A percentile compares a stretch with the other conserved stretches of the same genome.
Evolutionary conservation across 2,113 vertebrate genomes (phyloP).

Genomic region (Rhabdomys dilectus): DNA sequence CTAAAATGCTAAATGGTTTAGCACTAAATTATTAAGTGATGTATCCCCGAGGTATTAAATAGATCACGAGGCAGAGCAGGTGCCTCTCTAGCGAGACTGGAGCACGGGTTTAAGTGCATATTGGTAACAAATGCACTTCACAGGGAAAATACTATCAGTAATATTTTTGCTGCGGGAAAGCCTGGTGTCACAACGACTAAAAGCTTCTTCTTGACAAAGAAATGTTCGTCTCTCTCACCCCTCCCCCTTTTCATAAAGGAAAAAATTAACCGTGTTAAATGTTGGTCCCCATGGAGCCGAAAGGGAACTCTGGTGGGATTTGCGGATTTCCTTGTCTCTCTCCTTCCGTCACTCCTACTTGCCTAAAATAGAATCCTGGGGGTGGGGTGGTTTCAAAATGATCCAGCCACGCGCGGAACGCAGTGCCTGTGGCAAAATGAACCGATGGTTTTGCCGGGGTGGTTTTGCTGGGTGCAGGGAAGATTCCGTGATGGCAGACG

Average conservation of each 20-base stretch:
- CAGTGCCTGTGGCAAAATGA: constrained; percentile 60
- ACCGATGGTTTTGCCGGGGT: constrained; percentile 72
- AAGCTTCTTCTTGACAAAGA: constrained; percentile 88
- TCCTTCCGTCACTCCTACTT: not conserved
- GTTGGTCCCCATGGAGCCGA: constrained; percentile 82
- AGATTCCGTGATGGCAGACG: constrained; percentile 29
- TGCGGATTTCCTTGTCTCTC: constrained; percentile 37
- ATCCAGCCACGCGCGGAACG: not conserved
- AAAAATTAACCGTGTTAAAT: constrained; percentile 81
- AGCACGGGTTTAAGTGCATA: constrained; percentile 89
- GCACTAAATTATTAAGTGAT: constrained; percentile 93
- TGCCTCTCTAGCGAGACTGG: constrained; percentile 88
- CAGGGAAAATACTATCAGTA: constrained; percentile 89
- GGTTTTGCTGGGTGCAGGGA: constrained; percentile 24
- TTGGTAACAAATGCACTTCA: constrained; percentile 89
- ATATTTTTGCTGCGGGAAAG: constrained; percentile 89
- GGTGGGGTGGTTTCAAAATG: constrained; percentile 59
- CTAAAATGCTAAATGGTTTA: constrained; percentile 92
- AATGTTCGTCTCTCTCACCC: constrained; percentile 76
- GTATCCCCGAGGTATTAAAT: constrained; percentile 90
- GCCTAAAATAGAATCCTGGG: constrained; percentile 60
- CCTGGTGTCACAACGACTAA: constrained; percentile 87
- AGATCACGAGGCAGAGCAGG: constrained; percentile 91
- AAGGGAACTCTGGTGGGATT: constrained; percentile 68
- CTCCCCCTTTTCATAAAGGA: constrained; percentile 18